Conservation (phyloP, 2,797 vertebrate genomes). For the Lagorchestes hirsutus region DNA sequence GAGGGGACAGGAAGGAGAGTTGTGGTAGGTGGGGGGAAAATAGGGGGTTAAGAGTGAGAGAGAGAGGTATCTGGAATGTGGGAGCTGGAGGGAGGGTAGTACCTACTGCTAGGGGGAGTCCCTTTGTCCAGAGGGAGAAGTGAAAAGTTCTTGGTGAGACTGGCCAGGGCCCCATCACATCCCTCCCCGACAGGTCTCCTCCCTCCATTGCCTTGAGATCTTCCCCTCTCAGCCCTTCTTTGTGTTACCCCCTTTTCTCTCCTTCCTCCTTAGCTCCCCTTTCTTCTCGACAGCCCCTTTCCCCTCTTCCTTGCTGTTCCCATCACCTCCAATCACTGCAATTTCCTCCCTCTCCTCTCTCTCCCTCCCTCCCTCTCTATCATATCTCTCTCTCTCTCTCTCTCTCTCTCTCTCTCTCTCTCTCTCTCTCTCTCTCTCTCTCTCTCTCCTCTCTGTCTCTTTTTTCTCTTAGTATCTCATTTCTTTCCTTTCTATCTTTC, state of each 20-base stretch:
- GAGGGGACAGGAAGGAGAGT: conserved; percentile 42
- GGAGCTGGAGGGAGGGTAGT: not conserved
- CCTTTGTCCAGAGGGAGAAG: conserved; percentile 45
- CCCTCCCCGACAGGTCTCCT: conserved; percentile 64
- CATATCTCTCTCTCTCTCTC: not conserved
- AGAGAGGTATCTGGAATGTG: not conserved
- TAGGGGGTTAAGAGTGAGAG: conserved; percentile 39
- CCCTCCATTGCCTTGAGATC: not conserved
- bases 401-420: conserved; percentile 59
- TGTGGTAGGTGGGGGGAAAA: conserved; percentile 56
- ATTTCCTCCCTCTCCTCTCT: conserved; percentile 55
- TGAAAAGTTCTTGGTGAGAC: conserved; percentile 55
- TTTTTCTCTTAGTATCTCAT: conserved; percentile 5
- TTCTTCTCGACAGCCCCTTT: not conserved
- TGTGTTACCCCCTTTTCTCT: not conserved
- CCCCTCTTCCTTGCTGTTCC: conserved; percentile 10
- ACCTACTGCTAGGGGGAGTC: conserved; percentile 1
- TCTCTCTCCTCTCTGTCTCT: not conserved
- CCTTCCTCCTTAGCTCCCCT: conserved; percentile 26
- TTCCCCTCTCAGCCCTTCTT: not conserved
- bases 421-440: conserved; percentile 23
- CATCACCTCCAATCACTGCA: conserved; percentile 37
- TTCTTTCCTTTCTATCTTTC: not conserved
- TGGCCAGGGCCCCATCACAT: conserved; percentile 72
- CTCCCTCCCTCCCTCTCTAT: not conserved